Percentiles rank a stretch among this genome's conserved stretches.
Conservation (phyloP, 30 jellyfish, hydroid and myxozoan genomes). For the Mastigias papua region DNA sequence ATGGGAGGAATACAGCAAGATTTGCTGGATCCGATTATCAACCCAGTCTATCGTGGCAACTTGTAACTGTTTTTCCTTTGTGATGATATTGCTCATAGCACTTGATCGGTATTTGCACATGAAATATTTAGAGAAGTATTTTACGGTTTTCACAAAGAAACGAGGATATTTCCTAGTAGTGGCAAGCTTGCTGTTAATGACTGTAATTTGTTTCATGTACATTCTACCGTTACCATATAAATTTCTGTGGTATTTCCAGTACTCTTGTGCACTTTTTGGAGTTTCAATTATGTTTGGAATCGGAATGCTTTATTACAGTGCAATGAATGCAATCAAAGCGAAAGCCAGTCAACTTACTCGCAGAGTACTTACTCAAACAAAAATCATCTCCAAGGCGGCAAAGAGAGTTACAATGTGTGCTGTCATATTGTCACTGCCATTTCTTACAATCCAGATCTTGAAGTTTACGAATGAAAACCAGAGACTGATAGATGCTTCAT, state of each 20-base stretch:
- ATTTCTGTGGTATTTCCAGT: not conserved
- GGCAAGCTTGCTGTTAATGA: not conserved
- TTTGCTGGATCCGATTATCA: too few species aligned
- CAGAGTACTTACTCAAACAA: not conserved
- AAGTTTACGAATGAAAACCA: too few species aligned
- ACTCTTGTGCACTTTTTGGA: not conserved
- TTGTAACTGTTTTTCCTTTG: not conserved
- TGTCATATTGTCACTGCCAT: not conserved
- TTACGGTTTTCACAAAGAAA: not conserved
- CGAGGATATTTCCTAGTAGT: not conserved
- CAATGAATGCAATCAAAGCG: not conserved
- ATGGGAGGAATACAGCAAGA: not conserved
- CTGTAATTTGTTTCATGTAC: not conserved
- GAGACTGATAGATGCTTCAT: not conserved
- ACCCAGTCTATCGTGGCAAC: not conserved
- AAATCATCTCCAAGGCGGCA: not conserved
- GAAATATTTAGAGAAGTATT: not conserved
- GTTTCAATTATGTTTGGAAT: not conserved
- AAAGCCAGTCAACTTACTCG: not conserved
- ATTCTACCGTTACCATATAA: not conserved
- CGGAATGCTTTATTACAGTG: not conserved
- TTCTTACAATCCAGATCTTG: not conserved
- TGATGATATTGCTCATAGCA: not conserved
- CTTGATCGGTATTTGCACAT: not conserved
- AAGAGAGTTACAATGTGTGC: not conserved